Percentiles rank a stretch among this genome's conserved stretches.
phyloP scores from a whole-genome alignment of 2,888 invertebrate species.

The Tubiluchus corallicola region DNA sequence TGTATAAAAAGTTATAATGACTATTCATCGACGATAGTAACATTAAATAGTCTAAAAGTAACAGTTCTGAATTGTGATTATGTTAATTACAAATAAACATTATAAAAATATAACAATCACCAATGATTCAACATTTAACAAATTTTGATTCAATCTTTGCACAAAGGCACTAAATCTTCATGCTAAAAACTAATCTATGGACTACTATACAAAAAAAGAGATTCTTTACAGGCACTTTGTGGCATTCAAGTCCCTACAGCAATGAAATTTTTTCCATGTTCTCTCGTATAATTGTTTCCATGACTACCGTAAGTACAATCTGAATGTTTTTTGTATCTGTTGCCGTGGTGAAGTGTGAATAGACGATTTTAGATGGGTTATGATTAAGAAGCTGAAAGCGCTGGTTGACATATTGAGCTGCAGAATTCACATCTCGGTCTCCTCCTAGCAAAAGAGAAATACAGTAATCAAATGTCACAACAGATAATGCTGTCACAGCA shows the following conservation, averaged over 20 bases:
- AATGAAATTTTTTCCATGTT: conserved; percentile 40
- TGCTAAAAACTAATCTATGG: too few relatives aligned
- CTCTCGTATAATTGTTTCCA: conserved; percentile 44
- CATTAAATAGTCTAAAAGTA: too few relatives aligned
- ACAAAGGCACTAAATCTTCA: too few relatives aligned
- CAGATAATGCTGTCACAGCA: neutral
- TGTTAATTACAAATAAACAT: too few relatives aligned
- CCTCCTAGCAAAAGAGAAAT: conserved; percentile 32
- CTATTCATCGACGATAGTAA: too few relatives aligned
- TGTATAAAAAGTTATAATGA: too few relatives aligned
- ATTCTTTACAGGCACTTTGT: too few relatives aligned
- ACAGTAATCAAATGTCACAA: neutral
- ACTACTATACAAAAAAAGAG: too few relatives aligned
- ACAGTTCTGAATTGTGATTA: too few relatives aligned
- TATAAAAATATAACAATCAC: too few relatives aligned
- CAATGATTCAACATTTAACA: too few relatives aligned
- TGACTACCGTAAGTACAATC: conserved; percentile 44
- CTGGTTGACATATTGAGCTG: conserved; percentile 42
- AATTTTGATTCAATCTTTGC: too few relatives aligned
- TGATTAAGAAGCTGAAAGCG: conserved; percentile 39
- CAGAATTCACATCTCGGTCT: conserved; percentile 41
- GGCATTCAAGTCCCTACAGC: conserved; percentile 22
- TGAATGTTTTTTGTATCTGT: conserved; percentile 46
- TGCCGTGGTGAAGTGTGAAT: conserved; percentile 46
- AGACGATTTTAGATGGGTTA: conserved; percentile 39